phyloP scores from a whole-genome alignment of 2,888 invertebrate species.

The Smittia sp. region DNA sequence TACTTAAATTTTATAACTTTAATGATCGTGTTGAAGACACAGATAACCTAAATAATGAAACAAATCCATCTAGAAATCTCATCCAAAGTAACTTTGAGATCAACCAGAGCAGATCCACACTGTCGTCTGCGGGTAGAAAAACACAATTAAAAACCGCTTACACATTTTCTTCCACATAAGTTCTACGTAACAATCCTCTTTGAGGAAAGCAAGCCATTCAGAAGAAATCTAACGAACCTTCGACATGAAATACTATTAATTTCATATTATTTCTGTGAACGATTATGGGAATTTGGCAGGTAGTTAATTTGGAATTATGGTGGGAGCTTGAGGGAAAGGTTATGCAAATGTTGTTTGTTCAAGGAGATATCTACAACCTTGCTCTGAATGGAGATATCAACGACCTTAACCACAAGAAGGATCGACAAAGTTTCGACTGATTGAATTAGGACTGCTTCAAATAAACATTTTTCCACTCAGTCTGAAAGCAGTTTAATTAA shows the following conservation, averaged over 20 bases:
- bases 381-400: background rate
- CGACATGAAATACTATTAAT: conserved; percentile 21
- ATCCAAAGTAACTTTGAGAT: no score
- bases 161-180: no score
- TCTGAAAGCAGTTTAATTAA: conserved; percentile 8
- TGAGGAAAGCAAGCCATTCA: background rate
- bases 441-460: background rate
- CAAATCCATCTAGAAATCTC: no score
- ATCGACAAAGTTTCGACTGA: background rate
- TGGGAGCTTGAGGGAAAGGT: background rate
- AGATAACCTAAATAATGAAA: no score
- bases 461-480: background rate
- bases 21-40: no score
- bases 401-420: background rate
- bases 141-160: conserved; percentile 19
- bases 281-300: background rate
- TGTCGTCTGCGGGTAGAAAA: no score
- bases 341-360: conserved; percentile 12
- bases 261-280: background rate
- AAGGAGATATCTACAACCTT: no score
- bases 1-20: no score
- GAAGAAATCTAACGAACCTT: conserved; percentile 6
- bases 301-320: background rate
- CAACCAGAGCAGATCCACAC: no score
- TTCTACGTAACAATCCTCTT: background rate